Percentiles rank a stretch among this genome's conserved stretches.
Evolutionary conservation across 1,140 invertebrate species (phyloP).

Genomic region (Agrilus planipennis): DNA sequence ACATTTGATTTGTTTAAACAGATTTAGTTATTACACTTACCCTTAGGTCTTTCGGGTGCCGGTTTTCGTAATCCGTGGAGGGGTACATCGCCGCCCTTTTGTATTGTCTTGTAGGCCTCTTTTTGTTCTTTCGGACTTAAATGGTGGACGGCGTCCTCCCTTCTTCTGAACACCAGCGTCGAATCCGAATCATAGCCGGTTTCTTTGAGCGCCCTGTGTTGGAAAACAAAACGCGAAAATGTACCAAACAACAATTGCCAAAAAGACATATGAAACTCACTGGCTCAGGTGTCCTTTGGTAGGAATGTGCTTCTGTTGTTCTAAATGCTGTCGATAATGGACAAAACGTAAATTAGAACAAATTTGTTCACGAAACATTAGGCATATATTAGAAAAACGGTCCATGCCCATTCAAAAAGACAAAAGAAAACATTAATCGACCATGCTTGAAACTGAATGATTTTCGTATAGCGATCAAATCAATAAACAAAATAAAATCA

Average conservation of each 20-base stretch:
- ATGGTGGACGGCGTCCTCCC: constrained; percentile 50
- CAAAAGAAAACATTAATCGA: constrained; percentile 1
- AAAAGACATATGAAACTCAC: too few species aligned
- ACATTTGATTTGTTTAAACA: neutral
- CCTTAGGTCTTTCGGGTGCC: constrained; percentile 74
- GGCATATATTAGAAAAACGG: too few species aligned
- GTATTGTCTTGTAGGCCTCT: constrained; percentile 71
- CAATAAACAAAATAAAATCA: too few species aligned
- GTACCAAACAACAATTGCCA: too few species aligned
- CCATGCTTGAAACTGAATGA: neutral
- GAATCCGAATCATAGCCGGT: constrained; percentile 85
- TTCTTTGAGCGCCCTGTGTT: constrained; percentile 65
- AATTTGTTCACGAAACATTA: too few species aligned
- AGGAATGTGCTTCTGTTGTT: constrained; percentile 44
- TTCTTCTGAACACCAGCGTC: constrained; percentile 67
- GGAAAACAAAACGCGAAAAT: too few species aligned
- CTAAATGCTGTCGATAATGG: constrained; percentile 53
- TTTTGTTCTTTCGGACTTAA: constrained; percentile 68
- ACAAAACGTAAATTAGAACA: too few species aligned
- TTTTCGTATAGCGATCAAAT: neutral
- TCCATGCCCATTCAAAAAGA: too few species aligned
- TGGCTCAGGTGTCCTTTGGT: constrained; percentile 59
- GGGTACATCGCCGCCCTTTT: constrained; percentile 84
- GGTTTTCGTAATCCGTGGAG: constrained; percentile 76
- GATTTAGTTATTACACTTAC: constrained; percentile 38